Evolutionary conservation across 2,888 invertebrate species (phyloP).

Genomic region (Phortica magna): DNA sequence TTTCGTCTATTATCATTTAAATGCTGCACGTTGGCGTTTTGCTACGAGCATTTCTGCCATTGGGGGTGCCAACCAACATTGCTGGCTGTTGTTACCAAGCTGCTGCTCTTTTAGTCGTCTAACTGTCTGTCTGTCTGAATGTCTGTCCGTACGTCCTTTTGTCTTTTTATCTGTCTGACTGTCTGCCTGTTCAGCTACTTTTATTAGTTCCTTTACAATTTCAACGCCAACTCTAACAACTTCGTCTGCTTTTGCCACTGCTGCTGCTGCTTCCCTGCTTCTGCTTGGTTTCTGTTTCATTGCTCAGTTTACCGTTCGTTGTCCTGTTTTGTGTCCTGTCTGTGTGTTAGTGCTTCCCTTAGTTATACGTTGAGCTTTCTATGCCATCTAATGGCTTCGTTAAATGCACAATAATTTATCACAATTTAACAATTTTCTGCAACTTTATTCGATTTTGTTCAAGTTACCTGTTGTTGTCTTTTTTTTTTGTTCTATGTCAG

Average conservation of each 20-base stretch:
- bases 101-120: neutral
- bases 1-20: conserved; percentile 36
- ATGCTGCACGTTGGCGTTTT: conserved; percentile 19
- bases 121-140: neutral
- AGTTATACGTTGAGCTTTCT: neutral
- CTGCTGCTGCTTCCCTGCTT: neutral
- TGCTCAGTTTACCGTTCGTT: neutral
- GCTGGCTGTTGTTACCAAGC: neutral
- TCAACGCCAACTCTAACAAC: conserved; percentile 18
- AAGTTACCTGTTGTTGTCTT: conserved; percentile 49
- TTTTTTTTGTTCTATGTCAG: conserved; percentile 46
- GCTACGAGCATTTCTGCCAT: conserved; percentile 9
- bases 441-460: conserved; percentile 60
- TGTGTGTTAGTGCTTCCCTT: conserved; percentile 9
- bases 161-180: conserved; percentile 10
- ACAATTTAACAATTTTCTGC: conserved; percentile 63
- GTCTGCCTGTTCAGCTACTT: neutral
- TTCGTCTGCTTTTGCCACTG: conserved; percentile 1
- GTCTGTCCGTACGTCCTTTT: neutral
- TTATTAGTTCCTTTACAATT: conserved; percentile 30
- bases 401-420: conserved; percentile 62
- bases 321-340: neutral
- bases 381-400: conserved; percentile 52
- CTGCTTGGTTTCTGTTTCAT: conserved; percentile 9
- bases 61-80: conserved; percentile 9